Conservation (phyloP, 2,888 invertebrate species). For the Eupithecia pulchellata region DNA sequence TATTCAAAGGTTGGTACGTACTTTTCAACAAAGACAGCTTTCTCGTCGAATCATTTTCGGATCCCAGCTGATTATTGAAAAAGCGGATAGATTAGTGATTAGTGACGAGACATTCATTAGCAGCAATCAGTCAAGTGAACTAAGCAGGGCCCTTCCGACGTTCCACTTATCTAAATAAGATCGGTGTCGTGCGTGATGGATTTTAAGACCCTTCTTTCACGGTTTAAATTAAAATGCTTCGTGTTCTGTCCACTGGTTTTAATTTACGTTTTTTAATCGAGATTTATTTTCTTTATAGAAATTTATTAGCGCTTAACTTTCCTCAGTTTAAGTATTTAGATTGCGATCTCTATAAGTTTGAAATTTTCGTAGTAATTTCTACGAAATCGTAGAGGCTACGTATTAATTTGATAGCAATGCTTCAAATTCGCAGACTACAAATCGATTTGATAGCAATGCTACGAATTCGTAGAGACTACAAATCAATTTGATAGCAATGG, state of each 20-base stretch:
- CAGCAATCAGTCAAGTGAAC: conserved; percentile 78
- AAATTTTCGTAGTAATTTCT: too few species aligned
- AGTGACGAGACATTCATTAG: conserved; percentile 79
- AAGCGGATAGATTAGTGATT: conserved; percentile 72
- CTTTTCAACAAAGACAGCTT: background rate
- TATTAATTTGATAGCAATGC: background rate
- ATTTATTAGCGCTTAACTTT: background rate
- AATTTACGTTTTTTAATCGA: conserved; percentile 7
- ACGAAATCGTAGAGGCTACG: background rate
- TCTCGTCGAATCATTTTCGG: conserved; percentile 12
- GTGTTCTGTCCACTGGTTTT: conserved; percentile 23
- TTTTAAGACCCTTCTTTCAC: conserved; percentile 69
- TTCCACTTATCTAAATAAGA: conserved; percentile 83
- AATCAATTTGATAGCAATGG: background rate
- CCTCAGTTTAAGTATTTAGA: background rate
- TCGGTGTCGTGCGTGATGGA: conserved; percentile 80
- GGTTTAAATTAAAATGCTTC: conserved; percentile 38
- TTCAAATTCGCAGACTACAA: background rate
- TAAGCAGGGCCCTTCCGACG: conserved; percentile 78
- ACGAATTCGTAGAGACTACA: background rate
- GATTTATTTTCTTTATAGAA: conserved; percentile 1
- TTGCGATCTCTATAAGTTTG: background rate
- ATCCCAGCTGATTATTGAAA: conserved; percentile 36
- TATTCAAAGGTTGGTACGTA: background rate
- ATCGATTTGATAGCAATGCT: background rate